Evolutionary conservation across 1,140 invertebrate genomes (phyloP), one percentile per base, ranked within the genome.

Genomic region (Drosophila arawakana): DNA sequence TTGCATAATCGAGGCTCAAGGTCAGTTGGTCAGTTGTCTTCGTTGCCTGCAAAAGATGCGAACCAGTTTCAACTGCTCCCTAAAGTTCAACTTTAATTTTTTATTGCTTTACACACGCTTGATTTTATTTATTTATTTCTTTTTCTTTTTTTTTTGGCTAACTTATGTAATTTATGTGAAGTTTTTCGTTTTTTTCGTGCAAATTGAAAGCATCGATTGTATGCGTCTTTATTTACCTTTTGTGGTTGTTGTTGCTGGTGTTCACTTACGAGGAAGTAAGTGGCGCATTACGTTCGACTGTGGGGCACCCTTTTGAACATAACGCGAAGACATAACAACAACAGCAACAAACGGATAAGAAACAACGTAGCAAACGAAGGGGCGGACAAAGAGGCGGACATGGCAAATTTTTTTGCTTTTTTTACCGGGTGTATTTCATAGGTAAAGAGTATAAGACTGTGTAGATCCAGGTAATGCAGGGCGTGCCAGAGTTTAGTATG

Each of bases 161-260:
- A 61, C 76, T 88, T 88, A 88, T 88, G 83, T 78, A 88, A 88
- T 89, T 83, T 83, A 88, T 83, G 83, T 88, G 83, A 69, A 88
- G 83, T 80, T 86, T 34, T 37, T 8, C 3, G 8, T 81, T 63
- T 62, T 75, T 88, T 73, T 88, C 88, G 83, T 88, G 83, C 84
- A 88, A 88, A 88, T 88, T 83, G 83, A 88, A 88, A 88, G 83
- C 79, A 59, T 71, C 75, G 68, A 73, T 76, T 69, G 77, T 80
- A 34, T 71, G 57, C 46, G 37, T 74, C 7, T 60, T 72, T 47
- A 50, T 73, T 58, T 73, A 34, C 39, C 39, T 67, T 50, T 49
- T 67, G 10, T 35, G 37, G 39, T 25, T 72, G 9, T 34, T 43
- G 39, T 30, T 65, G 37, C 0, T 55, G 55, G 39, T 74, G 35